Evolutionary conservation across 2,113 vertebrate genomes (phyloP).

Genomic region (Gopherus flavomarginatus): DNA sequence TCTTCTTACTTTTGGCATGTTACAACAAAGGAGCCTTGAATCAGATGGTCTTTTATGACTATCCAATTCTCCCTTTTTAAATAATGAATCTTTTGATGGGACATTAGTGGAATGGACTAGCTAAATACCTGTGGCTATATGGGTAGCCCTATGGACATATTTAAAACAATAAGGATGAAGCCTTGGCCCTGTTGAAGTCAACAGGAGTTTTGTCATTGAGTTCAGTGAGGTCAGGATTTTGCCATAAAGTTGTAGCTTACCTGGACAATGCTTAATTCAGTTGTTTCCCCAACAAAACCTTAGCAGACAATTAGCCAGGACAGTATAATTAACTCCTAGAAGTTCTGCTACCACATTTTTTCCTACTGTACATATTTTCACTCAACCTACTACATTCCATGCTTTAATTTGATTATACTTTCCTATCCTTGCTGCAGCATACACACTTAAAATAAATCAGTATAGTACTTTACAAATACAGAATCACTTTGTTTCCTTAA

Average conservation of each 20-base stretch:
- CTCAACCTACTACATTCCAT: rapidly evolving
- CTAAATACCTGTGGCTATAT: constrained; percentile 51
- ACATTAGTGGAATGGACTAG: background rate
- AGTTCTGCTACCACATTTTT: background rate
- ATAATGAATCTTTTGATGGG: constrained; percentile 10
- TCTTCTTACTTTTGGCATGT: background rate
- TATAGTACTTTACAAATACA: background rate
- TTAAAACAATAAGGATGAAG: constrained; percentile 17
- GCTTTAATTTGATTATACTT: background rate
- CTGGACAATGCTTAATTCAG: background rate
- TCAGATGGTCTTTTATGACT: background rate
- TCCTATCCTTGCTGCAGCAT: background rate
- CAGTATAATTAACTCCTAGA: background rate
- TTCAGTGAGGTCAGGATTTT: background rate
- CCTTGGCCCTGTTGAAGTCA: background rate
- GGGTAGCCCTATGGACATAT: background rate
- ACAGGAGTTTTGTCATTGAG: background rate
- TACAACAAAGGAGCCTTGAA: background rate
- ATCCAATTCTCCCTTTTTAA: background rate
- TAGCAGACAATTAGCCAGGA: rapidly evolving
- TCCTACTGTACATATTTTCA: background rate
- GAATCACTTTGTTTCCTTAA: rapidly evolving
- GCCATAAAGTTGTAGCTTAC: background rate
- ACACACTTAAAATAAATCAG: background rate
- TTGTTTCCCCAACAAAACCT: background rate